Evolutionary conservation across 2,113 vertebrate species (phyloP).

Genomic region (Lipophrys pholis): DNA sequence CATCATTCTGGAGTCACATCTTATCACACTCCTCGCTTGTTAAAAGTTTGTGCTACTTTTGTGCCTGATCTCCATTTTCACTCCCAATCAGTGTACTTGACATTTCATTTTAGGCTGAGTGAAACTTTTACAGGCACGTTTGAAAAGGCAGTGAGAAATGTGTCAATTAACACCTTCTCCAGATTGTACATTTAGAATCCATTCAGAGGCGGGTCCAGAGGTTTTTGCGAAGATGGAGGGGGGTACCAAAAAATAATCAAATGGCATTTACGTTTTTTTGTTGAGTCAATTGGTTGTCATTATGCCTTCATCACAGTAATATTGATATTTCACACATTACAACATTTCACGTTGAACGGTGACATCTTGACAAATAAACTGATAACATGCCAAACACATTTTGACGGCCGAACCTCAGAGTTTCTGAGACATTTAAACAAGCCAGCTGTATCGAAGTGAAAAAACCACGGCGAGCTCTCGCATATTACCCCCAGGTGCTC

Average conservation of each 20-base stretch:
- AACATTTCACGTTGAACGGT: neutral
- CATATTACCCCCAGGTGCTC: neutral
- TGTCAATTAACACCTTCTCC: conserved; percentile 27
- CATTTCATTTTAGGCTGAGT: conserved; percentile 24
- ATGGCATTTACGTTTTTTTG: no score
- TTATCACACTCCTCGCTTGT: conserved; percentile 59
- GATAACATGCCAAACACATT: conserved; percentile 3
- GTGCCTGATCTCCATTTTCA: conserved; percentile 45
- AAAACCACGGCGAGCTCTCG: conserved; percentile 1
- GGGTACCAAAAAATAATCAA: no score
- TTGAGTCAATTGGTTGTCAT: neutral
- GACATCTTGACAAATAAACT: neutral
- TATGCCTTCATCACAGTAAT: neutral
- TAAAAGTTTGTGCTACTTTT: conserved; percentile 66
- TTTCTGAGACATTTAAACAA: conserved; percentile 16
- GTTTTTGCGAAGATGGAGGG: no score
- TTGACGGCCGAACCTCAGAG: neutral
- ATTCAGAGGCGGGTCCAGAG: no score
- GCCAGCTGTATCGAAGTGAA: conserved; percentile 4
- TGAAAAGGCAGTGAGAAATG: conserved; percentile 21
- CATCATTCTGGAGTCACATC: conserved; percentile 72
- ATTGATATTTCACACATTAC: conserved; percentile 32
- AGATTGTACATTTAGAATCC: neutral
- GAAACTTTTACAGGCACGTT: conserved; percentile 9
- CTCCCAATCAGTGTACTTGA: conserved; percentile 47